phyloP scores from a whole-genome alignment of 2,888 invertebrate genomes.

The Aradus depressus region DNA sequence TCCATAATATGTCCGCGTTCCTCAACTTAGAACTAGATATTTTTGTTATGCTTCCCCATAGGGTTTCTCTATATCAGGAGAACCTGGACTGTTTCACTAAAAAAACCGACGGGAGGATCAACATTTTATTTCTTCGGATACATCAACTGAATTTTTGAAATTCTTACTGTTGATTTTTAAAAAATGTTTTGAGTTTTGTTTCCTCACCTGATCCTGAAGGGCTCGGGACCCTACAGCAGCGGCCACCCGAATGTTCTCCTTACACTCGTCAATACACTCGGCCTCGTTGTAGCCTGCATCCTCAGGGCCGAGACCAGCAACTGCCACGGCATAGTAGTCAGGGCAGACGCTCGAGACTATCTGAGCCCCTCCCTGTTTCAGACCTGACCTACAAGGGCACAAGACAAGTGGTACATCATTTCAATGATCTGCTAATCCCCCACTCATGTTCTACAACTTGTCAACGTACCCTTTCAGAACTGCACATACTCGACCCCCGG shows the following conservation, averaged over 20 bases:
- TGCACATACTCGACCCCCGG: constrained; percentile 42
- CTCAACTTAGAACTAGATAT: too few relatives aligned
- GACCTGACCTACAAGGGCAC: constrained; percentile 11
- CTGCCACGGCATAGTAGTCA: constrained; percentile 40
- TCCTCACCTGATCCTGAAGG: constrained; percentile 41
- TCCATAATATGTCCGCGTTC: too few relatives aligned
- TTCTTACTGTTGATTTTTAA: too few relatives aligned
- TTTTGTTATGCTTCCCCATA: too few relatives aligned
- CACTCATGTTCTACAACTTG: background rate
- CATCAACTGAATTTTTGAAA: too few relatives aligned
- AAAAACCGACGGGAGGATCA: too few relatives aligned
- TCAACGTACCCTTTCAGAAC: constrained; percentile 41
- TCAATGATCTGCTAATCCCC: background rate
- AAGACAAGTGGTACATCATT: background rate
- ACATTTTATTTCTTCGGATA: too few relatives aligned
- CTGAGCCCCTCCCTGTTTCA: constrained; percentile 18
- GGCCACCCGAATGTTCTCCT: constrained; percentile 38
- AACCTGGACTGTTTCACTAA: too few relatives aligned
- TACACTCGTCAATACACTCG: constrained; percentile 38
- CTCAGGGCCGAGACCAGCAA: constrained; percentile 45
- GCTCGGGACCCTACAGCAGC: constrained; percentile 38
- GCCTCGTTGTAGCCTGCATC: constrained; percentile 34
- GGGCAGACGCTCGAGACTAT: constrained; percentile 14
- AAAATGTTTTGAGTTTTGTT: too few relatives aligned
- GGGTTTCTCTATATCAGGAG: too few relatives aligned